Base-by-base conservation (phyloP, 2,888 invertebrate species). In the Elysia crispata region DNA sequence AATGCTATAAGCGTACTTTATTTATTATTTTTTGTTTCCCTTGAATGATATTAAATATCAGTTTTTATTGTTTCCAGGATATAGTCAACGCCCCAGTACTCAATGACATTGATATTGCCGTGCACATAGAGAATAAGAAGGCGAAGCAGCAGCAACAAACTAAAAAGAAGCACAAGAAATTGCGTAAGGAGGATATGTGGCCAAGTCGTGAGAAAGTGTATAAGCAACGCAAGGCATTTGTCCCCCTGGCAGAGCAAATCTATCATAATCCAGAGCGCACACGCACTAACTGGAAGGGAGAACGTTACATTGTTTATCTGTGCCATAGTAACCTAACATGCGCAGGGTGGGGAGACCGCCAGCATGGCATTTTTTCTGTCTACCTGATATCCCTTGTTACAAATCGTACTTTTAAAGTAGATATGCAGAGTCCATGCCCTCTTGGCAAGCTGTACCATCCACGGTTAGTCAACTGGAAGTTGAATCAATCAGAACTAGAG, bases 291-390 rank as follows among this genome's bases (percentile, higher is more conserved):
- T 80, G 80, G 80, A 80, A 70, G 13, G 76, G 80, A n/a, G 80
- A 80, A 30, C 49, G 60, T 23, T 84, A 80, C 50, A 84, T 84
- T 60, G 81, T 84, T 11, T 84, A 84, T 73, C 66, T 83, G 49
- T 84, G 84, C 70, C 79, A 76, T 18, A 79, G 76, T 20, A 84
- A 82, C 41, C 67, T 83, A 54, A 80, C 84, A 6, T 85, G 85
- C 54, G 83, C 84, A 62, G 85, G 85, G 8, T 84, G 84, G 84
- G 85, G 85, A 1, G 85, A 85, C 57, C 54, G 85, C 30, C 84
- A 84, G 54, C 82, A 82, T 31, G 85, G 85, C n/a, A 83, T 85
- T n/a, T 25, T 85, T 41, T 85, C 85, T 8, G 82, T 83, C 0
- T 85, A 83, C 72, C 73, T 85, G 18, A 76, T 85, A 23, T 83